Conservation (phyloP, 2,888 invertebrate genomes). For the Julus scanicus region DNA sequence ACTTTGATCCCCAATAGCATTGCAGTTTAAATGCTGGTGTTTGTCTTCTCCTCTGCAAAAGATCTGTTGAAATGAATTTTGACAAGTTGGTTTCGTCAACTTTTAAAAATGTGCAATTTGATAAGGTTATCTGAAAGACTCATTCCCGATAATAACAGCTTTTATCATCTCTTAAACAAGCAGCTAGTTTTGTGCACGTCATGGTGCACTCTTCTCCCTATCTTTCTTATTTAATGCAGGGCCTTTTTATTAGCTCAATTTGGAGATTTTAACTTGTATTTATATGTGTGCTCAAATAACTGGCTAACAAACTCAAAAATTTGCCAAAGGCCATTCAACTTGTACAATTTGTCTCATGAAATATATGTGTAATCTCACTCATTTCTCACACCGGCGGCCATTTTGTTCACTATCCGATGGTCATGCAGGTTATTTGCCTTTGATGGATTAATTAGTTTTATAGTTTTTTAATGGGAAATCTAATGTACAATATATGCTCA, state of each 20-base stretch:
- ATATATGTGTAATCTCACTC: not conserved
- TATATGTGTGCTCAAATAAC: not conserved
- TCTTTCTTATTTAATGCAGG: constrained; percentile 1
- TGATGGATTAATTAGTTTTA: too few species aligned
- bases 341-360: not conserved
- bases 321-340: not conserved
- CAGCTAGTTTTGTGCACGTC: not conserved
- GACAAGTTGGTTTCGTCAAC: not conserved
- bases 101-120: not conserved
- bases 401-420: not conserved
- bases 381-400: not conserved
- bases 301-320: not conserved
- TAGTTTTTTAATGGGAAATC: too few species aligned
- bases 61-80: constrained; percentile 1
- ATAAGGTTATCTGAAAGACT: constrained; percentile 1
- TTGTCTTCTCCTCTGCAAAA: not conserved
- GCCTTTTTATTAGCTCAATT: not conserved
- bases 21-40: not conserved
- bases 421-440: not conserved
- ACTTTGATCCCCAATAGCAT: not conserved
- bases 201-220: not conserved
- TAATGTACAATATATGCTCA: too few species aligned
- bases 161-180: constrained; percentile 1
- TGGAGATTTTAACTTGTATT: not conserved
- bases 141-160: constrained; percentile 1